Percentiles rank a stretch among this genome's conserved stretches.
Evolutionary conservation across 2,113 vertebrate genomes (phyloP).

Genomic region (Scomber scombrus): DNA sequence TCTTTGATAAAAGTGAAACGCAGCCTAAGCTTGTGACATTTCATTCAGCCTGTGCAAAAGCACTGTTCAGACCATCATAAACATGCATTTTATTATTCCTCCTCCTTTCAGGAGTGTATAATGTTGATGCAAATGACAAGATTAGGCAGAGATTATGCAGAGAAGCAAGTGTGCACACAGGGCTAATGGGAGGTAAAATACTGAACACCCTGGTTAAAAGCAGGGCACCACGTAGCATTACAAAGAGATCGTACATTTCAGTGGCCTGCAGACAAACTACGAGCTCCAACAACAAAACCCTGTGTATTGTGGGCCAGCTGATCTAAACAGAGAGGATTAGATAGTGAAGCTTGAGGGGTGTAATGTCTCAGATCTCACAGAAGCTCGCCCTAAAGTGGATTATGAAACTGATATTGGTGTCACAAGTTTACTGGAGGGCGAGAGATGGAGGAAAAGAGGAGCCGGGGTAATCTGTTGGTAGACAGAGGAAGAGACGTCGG

Average conservation of each 20-base stretch:
- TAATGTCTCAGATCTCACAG: constrained; percentile 58
- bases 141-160: constrained; percentile 51
- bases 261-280: constrained; percentile 14
- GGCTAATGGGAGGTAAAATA: constrained; percentile 19
- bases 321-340: constrained; percentile 60
- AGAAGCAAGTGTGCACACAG: constrained; percentile 8
- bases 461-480: constrained; percentile 56
- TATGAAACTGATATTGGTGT: constrained; percentile 71
- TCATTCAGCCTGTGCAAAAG: not conserved
- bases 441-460: constrained; percentile 23
- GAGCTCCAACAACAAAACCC: constrained; percentile 51
- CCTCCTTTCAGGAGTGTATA: constrained; percentile 20
- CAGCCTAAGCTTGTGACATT: not conserved
- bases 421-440: constrained; percentile 61
- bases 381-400: constrained; percentile 67
- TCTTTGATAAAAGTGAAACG: constrained; percentile 48
- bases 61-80: constrained; percentile 5
- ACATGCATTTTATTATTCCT: not conserved
- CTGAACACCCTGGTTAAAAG: not conserved
- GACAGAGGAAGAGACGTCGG: constrained; percentile 53
- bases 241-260: not conserved
- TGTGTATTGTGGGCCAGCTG: constrained; percentile 48
- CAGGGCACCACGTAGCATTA: not conserved
- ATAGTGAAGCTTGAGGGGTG: constrained; percentile 52
- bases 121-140: constrained; percentile 41